A percentile compares a stretch with the other conserved stretches of the same genome.
Evolutionary conservation across 2,797 vertebrate species (phyloP).

Genomic region (Hydrolagus colliei): DNA sequence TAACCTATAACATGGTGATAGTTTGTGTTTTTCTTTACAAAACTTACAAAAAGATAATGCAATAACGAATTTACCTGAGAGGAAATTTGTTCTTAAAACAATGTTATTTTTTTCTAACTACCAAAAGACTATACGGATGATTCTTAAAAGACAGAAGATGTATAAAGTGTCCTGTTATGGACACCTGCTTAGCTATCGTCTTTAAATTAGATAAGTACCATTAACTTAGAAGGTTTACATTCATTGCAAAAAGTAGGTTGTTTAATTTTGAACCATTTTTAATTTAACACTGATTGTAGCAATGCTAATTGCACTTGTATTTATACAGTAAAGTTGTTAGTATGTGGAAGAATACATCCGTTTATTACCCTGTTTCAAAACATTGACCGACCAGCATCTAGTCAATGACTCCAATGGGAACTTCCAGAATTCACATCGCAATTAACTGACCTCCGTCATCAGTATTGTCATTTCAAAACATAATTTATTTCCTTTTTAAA

Average conservation of each 20-base stretch:
- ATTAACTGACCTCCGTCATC: neutral
- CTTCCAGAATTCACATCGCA: conserved; percentile 53
- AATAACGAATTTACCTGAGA: conserved; percentile 69
- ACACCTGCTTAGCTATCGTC: conserved; percentile 53
- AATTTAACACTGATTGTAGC: conserved; percentile 80
- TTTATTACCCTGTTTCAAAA: conserved; percentile 90
- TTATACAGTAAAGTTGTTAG: conserved; percentile 66
- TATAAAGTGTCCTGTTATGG: conserved; percentile 25
- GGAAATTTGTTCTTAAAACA: conserved; percentile 78
- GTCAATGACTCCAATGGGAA: conserved; percentile 60
- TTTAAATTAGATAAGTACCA: conserved; percentile 82
- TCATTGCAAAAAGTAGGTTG: conserved; percentile 66
- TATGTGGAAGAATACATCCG: conserved; percentile 68
- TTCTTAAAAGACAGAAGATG: conserved; percentile 51
- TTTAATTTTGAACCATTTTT: conserved; percentile 69
- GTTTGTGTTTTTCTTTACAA: conserved; percentile 53
- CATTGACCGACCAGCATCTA: conserved; percentile 50
- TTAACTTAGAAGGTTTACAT: conserved; percentile 73
- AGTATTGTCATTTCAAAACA: conserved; percentile 18
- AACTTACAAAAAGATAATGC: conserved; percentile 56
- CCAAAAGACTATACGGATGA: conserved; percentile 51
- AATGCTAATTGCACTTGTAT: conserved; percentile 75
- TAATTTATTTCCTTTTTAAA: conserved; percentile 9
- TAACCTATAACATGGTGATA: conserved; percentile 50
- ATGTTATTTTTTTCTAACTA: conserved; percentile 47